Evolutionary conservation across 2,888 invertebrate genomes (phyloP), one percentile per base, ranked within the genome.

Genomic region (Microctonus aethiopoides): DNA sequence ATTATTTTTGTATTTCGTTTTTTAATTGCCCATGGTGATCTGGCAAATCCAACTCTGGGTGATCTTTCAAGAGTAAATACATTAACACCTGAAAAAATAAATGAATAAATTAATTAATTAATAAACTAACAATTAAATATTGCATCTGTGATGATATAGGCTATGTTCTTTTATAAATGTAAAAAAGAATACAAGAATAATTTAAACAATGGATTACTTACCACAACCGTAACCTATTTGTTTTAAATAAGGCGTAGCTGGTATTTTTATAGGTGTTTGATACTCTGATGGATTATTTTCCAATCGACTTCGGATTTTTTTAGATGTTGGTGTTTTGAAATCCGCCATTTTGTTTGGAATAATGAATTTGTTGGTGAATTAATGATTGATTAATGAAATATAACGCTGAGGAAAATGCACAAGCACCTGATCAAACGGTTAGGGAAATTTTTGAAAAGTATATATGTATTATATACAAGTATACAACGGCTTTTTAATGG

Each of bases 1-100:
- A 74, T 74, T 6, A 79, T 73, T 76, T 88, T 88, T 20, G 88
- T 89, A 75, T 90, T 90, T 1, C 94, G 83, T 86, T 93, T 92
- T 82, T 96, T 96, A 0, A 96, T 88, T 0, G 95, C 95, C 95
- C 95, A 95, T 0, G 95, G 95, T 0, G 95, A 95, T n/a, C 91
- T 89, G 0, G 89, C 85, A 76, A 90, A 89, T 7, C 93, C 92
- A 0, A 89, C 89, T 76, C 89, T 88, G 0, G 94, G 94, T 0
- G 93, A 93, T 73, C 95, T 88, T 68, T 93, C 89, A 72, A 95
- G 83, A 75, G 93, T 91, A 86, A 93, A 94, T 0, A 95, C 95
- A 75, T 90, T 91, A 13, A 95, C 92, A 67, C 95, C 94, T 93
- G 71, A 16, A 84, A n/a, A n/a, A n/a, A n/a, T n/a, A n/a, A n/a